phyloP scores from a whole-genome alignment of 92 coral and sea anemone genomes.

The Chrysogorgia sp. region DNA sequence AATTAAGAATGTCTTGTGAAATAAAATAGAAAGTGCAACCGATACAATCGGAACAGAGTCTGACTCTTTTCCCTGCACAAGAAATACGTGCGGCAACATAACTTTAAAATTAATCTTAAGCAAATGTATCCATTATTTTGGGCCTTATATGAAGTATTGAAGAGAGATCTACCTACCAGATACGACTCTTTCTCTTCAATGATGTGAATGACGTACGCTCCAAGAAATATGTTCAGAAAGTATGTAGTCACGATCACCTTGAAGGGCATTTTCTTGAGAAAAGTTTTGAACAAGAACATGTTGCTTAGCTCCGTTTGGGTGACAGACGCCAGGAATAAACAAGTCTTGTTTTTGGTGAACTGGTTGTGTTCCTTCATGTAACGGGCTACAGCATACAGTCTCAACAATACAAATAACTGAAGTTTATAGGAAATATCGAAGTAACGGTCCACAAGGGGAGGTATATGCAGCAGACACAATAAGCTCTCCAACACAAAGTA shows the following conservation, averaged over 20 bases:
- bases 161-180: conserved; percentile 78
- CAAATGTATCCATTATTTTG: too few relatives aligned
- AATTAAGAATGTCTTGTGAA: conserved; percentile 9
- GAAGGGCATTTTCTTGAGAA: conserved; percentile 87
- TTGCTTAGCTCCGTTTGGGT: conserved; percentile 90
- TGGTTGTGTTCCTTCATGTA: conserved; percentile 84
- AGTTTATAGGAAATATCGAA: conserved; percentile 78
- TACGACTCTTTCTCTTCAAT: conserved; percentile 82
- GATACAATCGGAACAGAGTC: not conserved
- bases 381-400: conserved; percentile 80
- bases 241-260: conserved; percentile 76
- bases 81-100: too few relatives aligned
- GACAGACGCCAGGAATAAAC: conserved; percentile 86
- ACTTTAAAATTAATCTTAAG: too few relatives aligned
- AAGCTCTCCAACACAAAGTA: conserved; percentile 68
- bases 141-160: too few relatives aligned
- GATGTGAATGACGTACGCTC: conserved; percentile 86
- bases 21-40: not conserved
- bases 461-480: conserved; percentile 80
- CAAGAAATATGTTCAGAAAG: conserved; percentile 85
- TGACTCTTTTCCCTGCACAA: not conserved
- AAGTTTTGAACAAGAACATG: conserved; percentile 81
- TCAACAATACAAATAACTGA: conserved; percentile 80
- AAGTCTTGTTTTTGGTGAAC: conserved; percentile 82
- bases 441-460: conserved; percentile 75